Conservation (phyloP, 2,888 invertebrate species). For the Parnassius mnemosyne region DNA sequence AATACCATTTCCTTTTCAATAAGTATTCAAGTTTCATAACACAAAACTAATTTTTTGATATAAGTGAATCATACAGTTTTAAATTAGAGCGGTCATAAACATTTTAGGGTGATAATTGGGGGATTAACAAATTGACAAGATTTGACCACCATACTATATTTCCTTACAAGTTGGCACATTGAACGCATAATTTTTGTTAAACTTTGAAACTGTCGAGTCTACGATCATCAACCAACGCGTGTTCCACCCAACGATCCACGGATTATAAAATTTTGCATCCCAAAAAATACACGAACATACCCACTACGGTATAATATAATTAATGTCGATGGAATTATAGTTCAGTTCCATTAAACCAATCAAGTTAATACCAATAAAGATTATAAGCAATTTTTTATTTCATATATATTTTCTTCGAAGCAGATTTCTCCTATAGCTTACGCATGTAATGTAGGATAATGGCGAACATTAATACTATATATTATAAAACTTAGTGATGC, state of each 20-base stretch:
- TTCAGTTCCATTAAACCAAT: constrained; percentile 58
- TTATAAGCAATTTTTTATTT: constrained; percentile 44
- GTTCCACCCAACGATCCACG: constrained; percentile 54
- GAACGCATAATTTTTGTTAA: too few species aligned
- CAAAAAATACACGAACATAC: constrained; percentile 54
- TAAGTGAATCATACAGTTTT: too few species aligned
- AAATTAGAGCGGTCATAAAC: too few species aligned
- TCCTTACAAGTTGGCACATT: too few species aligned
- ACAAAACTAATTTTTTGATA: too few species aligned
- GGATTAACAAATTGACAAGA: too few species aligned
- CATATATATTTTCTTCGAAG: constrained; percentile 31
- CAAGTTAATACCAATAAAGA: constrained; percentile 60
- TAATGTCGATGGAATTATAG: constrained; percentile 64
- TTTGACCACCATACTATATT: too few species aligned
- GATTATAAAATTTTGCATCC: constrained; percentile 63
- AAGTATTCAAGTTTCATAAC: too few species aligned
- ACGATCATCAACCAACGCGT: constrained; percentile 36
- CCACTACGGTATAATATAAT: constrained; percentile 42
- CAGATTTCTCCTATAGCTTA: constrained; percentile 17
- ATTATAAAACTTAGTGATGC: background rate
- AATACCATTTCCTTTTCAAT: too few species aligned
- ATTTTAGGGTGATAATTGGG: too few species aligned
- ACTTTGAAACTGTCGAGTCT: too few species aligned
- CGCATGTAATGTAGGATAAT: constrained; percentile 7
- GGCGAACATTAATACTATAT: background rate